Evolutionary conservation across 1,140 invertebrate genomes (phyloP), one percentile per base, ranked within the genome.

Genomic region (Wiebesia pumilae): DNA sequence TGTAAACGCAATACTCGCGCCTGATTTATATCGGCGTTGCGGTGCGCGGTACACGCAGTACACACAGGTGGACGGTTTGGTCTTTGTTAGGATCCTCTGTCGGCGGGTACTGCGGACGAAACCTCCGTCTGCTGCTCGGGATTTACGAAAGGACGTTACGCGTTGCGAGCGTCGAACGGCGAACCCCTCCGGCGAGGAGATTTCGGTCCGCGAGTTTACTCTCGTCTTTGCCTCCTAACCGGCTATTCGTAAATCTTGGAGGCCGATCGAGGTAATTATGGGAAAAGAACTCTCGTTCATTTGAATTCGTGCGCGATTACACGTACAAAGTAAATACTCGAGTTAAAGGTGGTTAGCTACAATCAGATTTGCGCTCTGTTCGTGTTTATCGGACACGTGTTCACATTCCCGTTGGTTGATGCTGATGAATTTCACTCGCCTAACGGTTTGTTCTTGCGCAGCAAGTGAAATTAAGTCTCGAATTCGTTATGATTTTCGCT

Each of bases 221-320:
- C 62, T 3, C 35, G 19, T 62, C 24, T 54, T 54, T 54, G 51
- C 65, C 65, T 69, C 7, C 19, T 71, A 43, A 24, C 24, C 58
- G 27, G 38, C 21, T 43, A 19, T 75, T 43, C 27, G 40, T n/a
- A 75, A 75, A 75, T n/a, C 71, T 75, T 43, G 16, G 40, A 43
- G 9, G 3, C 38, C 71, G 71, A 43, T 75, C 40, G 24, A 75
- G n/a, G 71, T 75, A 43, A 75, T 75, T 75, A 75, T 75, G 40
- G 40, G 14, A 75, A 75, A 75, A 73, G 38, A 43, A 43, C 71
- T 73, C 4, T 38, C 40, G 33, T 75, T 75, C 43, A 75, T 75
- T 43, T 75, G 43, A 75, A 75, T 75, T 75, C 38, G 43, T 10
- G 71, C 38, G 43, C 71, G 71, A 43, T 75, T 75, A 75, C 40